Evolutionary conservation across 2,113 vertebrate genomes (phyloP), one percentile per base, ranked within the genome.

Genomic region (Kryptolebias marmoratus): DNA sequence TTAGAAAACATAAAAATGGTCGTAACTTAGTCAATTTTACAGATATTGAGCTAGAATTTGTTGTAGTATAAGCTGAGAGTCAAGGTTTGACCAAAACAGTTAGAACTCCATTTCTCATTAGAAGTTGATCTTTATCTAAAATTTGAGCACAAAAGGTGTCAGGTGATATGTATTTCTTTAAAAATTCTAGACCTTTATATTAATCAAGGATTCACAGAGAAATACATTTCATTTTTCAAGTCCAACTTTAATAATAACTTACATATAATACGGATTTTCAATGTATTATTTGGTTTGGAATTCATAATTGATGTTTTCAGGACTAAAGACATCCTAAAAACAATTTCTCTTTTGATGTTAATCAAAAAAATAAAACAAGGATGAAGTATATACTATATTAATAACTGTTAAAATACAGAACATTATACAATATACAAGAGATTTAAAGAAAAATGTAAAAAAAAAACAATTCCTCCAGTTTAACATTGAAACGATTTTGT

Each of bases 381-480:
- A 71, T 78, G 49, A 31, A 31, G 31, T 58, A 56, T 56, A 56
- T 56, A 57, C 39, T 79, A 86, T 42, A 87, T 54, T 45, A 67
- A 68, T 64, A 85, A 59, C 55, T 15, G n/a, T 80, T 78, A 72
- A 69, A 84, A 75, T 57, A 77, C 47, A 82, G 48, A 65, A 82
- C 60, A 82, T 32, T 68, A 78, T 72, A 88, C 74, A 80, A 91
- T 86, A 82, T 91, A 92, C 83, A 88, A 81, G 88, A 78, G 8
- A 49, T 64, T 36, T 36, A 8, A 9, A 42, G 10, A 42, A 5
- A 42, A 8, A 1, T 42, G 10, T 27, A n/a, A 69, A 85, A 49
- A 82, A 18, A 77, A 45, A 82, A 57, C 44, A 63, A 57, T 55
- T 71, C 59, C 64, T 89, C 81, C 87, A 85, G 80, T 83, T 85